Conservation (phyloP, 2,888 invertebrate genomes). For the Oithona nana region DNA sequence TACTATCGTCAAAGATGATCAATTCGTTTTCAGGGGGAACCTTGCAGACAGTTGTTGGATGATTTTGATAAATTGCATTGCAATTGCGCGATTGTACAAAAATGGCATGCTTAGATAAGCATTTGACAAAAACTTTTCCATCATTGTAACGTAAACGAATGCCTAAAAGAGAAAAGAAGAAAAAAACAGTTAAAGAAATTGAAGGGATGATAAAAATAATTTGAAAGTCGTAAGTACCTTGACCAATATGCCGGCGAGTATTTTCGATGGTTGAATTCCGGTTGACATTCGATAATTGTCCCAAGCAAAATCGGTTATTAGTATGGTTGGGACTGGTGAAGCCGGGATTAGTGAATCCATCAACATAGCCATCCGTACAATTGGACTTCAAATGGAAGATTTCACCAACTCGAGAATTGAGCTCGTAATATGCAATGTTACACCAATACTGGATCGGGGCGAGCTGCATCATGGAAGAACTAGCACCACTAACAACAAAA, state of each 20-base stretch:
- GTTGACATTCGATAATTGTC: slow-evolving; percentile 93
- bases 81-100: slow-evolving; percentile 97
- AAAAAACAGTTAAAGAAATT: too few species aligned
- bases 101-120: slow-evolving; percentile 87
- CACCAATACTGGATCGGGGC: slow-evolving; percentile 59
- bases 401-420: slow-evolving; percentile 93
- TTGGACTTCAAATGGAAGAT: slow-evolving; percentile 80
- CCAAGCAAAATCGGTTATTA: slow-evolving; percentile 90
- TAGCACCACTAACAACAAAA: neutral
- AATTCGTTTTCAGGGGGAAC: slow-evolving; percentile 89
- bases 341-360: slow-evolving; percentile 97
- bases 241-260: slow-evolving; percentile 91
- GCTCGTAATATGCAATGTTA: slow-evolving; percentile 91
- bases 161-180: slow-evolving; percentile 26
- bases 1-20: slow-evolving; percentile 84
- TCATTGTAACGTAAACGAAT: slow-evolving; percentile 88
- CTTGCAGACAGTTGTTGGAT: slow-evolving; percentile 97
- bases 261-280: slow-evolving; percentile 96
- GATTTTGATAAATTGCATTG: slow-evolving; percentile 94
- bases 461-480: too few species aligned
- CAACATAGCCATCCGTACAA: slow-evolving; percentile 69
- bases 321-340: slow-evolving; percentile 50
- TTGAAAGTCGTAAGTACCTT: slow-evolving; percentile 39
- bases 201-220: too few species aligned
- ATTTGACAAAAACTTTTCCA: slow-evolving; percentile 94